Base-by-base conservation (phyloP, 92 coral and sea anemone genomes). In the Scolanthus callimorphus region DNA sequence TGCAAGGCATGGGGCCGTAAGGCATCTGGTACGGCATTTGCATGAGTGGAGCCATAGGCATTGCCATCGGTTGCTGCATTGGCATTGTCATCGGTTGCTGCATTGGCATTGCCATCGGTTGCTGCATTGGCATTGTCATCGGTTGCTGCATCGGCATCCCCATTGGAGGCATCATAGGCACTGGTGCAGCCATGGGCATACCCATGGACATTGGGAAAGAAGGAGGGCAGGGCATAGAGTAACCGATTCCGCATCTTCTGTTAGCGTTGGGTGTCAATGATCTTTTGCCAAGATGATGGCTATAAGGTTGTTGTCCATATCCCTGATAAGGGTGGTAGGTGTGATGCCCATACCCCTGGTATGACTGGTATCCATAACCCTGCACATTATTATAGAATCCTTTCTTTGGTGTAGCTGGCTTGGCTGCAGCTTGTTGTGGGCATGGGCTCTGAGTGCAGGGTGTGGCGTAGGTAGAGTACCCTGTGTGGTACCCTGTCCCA, bases 101-200 rank as follows among this genome's bases (percentile, higher is more conserved):
- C 71, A 66, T 65, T 6, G 80, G 85, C 77, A 80, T 67, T 26
- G 71, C 83, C 71, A 60, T 60, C 0, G 73, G 84, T 1, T 62
- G 79, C 49, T 53, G 23, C 10, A 34, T 20, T 31, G 81, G 91
- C 41, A 65, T 53, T 37, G 62, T 30, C 71, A 64, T 48, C 17
- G 52, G 52, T 65, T 55, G 44, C 17, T 31, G 63, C n/a, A 60
- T 64, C 49, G 60, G 30, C 10, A 34, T 20, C 31, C 81, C 85
- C 43, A 70, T 59, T 52, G 62, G 41, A 6, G 41, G 41, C n/a
- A n/a, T n/a, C n/a, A n/a, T n/a, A n/a, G n/a, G n/a, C n/a, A n/a
- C n/a, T n/a, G n/a, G n/a, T 60, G 20, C 66, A 59, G 15, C 50
- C 60, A 11, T 60, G 53, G 1, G 72, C 20, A 57, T 38, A 37